Conservation (phyloP, 2,888 invertebrate genomes). For the Epinotia ramella region DNA sequence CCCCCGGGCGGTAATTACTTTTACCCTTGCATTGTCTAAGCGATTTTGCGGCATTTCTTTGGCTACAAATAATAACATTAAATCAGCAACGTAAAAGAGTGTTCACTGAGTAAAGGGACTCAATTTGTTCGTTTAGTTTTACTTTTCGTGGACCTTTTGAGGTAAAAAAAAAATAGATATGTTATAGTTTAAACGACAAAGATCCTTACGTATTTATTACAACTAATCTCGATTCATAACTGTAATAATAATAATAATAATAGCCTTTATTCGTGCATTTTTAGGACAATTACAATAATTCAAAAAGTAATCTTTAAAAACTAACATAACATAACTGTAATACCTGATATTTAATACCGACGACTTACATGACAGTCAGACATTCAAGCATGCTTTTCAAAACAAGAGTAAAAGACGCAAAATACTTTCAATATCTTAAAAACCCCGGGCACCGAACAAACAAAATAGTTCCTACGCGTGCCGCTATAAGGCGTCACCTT, state of each 20-base stretch:
- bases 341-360: no score
- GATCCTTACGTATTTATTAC: background rate
- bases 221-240: no score
- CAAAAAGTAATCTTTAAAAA: no score
- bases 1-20: conserved; percentile 38
- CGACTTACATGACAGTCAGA: no score
- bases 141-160: no score
- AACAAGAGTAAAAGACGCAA: no score
- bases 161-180: no score
- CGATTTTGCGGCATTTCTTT: conserved; percentile 30
- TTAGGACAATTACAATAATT: no score
- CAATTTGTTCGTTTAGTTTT: background rate
- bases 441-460: background rate
- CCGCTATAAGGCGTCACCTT: conserved; percentile 47
- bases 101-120: background rate
- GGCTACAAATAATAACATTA: conserved; percentile 6
- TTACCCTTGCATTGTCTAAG: conserved; percentile 26
- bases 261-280: no score
- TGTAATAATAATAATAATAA: no score
- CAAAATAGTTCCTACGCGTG: conserved; percentile 28
- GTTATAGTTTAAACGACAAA: background rate
- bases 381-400: no score
- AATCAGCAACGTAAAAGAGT: background rate
- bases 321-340: no score
- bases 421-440: background rate